A percentile compares a stretch with the other conserved stretches of the same genome.
phyloP scores from a whole-genome alignment of 2,888 invertebrate species.

The Blomia tropicalis region DNA sequence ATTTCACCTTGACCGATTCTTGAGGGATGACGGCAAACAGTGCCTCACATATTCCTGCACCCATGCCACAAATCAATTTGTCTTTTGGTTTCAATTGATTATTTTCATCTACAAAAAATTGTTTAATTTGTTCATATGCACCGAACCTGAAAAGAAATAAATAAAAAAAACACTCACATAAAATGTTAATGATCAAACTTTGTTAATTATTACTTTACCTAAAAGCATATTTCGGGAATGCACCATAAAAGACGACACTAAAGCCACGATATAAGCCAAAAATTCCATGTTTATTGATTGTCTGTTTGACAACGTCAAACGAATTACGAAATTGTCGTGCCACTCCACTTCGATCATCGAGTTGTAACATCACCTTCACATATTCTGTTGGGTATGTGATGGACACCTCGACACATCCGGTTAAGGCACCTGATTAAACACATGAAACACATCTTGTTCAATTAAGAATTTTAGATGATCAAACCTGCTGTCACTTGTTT shows the following conservation, averaged over 20 bases:
- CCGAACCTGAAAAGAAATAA: slow-evolving; percentile 59
- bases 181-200: no score
- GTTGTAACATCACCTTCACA: slow-evolving; percentile 93
- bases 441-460: not conserved
- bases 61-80: slow-evolving; percentile 74
- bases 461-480: no score
- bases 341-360: slow-evolving; percentile 68
- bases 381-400: slow-evolving; percentile 98
- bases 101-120: slow-evolving; percentile 52
- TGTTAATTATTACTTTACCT: no score
- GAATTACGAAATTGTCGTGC: slow-evolving; percentile 61
- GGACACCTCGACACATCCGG: slow-evolving; percentile 96
- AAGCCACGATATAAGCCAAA: slow-evolving; percentile 87
- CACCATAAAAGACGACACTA: slow-evolving; percentile 86
- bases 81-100: slow-evolving; percentile 62
- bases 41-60: slow-evolving; percentile 88
- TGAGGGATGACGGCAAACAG: slow-evolving; percentile 95
- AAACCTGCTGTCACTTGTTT: slow-evolving; percentile 1
- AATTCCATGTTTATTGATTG: slow-evolving; percentile 67
- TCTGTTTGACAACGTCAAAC: slow-evolving; percentile 72
- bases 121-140: slow-evolving; percentile 80
- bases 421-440: slow-evolving; percentile 57
- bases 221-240: slow-evolving; percentile 95
- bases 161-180: not conserved
- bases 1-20: slow-evolving; percentile 98